Evolutionary conservation across 2,113 vertebrate genomes (phyloP).

Genomic region (Pelobates fuscus): DNA sequence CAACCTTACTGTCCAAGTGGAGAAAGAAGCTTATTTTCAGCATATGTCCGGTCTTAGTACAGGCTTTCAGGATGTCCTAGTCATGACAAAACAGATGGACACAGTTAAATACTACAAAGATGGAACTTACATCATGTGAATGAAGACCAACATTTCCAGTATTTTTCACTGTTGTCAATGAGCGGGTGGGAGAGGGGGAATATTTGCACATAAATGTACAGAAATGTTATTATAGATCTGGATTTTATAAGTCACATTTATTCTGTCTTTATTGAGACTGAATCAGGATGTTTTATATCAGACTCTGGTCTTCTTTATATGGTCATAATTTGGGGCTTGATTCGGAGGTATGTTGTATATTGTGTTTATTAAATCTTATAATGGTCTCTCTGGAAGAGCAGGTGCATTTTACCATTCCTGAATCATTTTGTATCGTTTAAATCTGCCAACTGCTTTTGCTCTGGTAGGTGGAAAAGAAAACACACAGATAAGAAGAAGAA

Average conservation of each 20-base stretch:
- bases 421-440: background rate
- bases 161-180: conserved; percentile 48
- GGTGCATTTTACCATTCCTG: conserved; percentile 26
- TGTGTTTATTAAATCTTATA: conserved; percentile 42
- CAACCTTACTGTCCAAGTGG: conserved; percentile 94
- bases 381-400: background rate
- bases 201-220: conserved; percentile 64
- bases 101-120: conserved; percentile 90
- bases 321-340: conserved; percentile 53
- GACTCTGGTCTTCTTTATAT: conserved; percentile 58
- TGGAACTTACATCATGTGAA: conserved; percentile 93
- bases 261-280: conserved; percentile 54
- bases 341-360: conserved; percentile 51
- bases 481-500: background rate
- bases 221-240: conserved; percentile 60
- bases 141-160: conserved; percentile 26
- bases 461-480: background rate
- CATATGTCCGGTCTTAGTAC: conserved; percentile 97
- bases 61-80: conserved; percentile 91
- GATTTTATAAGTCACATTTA: conserved; percentile 55
- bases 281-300: conserved; percentile 65
- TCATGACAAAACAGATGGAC: conserved; percentile 94
- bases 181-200: conserved; percentile 37
- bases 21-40: conserved; percentile 98
- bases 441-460: background rate